These are phyloP conservation scores for Parazoanthus darwini DNA, from an alignment of 92 coral and sea anemone genomes.

Conservation along the genomic window DNA sequence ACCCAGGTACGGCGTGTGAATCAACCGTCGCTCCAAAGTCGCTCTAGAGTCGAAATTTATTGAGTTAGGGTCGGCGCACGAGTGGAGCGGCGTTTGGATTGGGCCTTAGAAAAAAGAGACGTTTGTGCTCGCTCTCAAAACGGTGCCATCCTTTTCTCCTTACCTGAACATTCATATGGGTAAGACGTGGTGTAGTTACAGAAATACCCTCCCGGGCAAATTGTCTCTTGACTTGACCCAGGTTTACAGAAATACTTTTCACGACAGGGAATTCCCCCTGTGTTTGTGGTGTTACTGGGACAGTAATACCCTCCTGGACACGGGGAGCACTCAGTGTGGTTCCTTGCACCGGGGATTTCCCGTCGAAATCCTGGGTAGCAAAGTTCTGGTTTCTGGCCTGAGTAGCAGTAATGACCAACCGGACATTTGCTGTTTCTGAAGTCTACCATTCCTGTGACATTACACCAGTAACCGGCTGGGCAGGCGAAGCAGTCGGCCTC, in stretches of 20 bases:
- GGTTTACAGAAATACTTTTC: conserved; percentile 71
- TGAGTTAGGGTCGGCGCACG: no score
- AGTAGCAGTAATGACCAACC: conserved; percentile 85
- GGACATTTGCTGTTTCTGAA: conserved; percentile 89
- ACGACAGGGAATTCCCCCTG: conserved; percentile 86
- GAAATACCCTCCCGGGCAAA: conserved; percentile 89
- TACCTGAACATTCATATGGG: conserved; percentile 88
- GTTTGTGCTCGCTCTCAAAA: neutral
- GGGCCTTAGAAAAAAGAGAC: neutral
- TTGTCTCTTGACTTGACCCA: conserved; percentile 71
- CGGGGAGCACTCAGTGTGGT: conserved; percentile 68
- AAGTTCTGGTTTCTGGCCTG: conserved; percentile 74
- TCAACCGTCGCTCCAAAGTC: no score
- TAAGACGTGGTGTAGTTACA: conserved; percentile 72
- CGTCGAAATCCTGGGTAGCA: conserved; percentile 94
- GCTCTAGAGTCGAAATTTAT: no score
- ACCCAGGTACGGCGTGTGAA: no score
- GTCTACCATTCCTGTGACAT: conserved; percentile 88
- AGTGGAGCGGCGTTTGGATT: no score
- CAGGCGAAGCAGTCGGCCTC: conserved; percentile 88
- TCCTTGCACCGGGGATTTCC: conserved; percentile 76
- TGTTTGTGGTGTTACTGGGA: conserved; percentile 74
- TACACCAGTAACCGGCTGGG: conserved; percentile 99
- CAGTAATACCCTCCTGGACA: conserved; percentile 94
- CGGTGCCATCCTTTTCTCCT: neutral